Conservation (phyloP, 2,888 invertebrate species). For the Cosmia trapezina region DNA sequence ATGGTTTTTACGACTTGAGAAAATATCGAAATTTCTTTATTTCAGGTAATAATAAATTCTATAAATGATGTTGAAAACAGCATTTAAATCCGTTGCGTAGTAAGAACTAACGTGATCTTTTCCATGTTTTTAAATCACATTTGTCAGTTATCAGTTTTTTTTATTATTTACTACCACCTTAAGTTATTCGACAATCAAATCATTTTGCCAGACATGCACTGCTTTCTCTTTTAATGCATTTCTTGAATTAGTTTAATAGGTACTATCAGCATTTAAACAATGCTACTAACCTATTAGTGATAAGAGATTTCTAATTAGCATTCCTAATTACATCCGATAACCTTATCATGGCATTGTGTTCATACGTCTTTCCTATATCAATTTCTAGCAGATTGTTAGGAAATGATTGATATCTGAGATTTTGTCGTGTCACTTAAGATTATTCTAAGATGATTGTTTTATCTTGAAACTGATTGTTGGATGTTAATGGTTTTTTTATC, state of each 20-base stretch:
- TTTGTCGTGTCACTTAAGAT: constrained; percentile 2
- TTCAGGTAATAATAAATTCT: too few species aligned
- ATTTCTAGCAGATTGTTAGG: background rate
- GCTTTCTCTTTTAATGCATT: constrained; percentile 2
- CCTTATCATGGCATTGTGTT: constrained; percentile 4
- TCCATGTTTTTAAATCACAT: too few species aligned
- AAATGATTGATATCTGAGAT: constrained; percentile 17
- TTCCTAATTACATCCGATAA: constrained; percentile 20
- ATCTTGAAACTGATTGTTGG: constrained; percentile 12
- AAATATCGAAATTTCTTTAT: too few species aligned
- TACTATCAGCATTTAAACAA: constrained; percentile 10
- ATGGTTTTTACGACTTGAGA: too few species aligned
- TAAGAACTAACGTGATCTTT: too few species aligned
- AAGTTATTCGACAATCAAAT: too few species aligned
- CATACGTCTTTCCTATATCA: background rate
- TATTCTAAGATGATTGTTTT: background rate
- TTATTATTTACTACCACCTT: too few species aligned
- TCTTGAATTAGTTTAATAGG: constrained; percentile 11
- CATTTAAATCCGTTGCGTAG: too few species aligned
- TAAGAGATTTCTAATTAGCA: constrained; percentile 33
- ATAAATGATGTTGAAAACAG: too few species aligned
- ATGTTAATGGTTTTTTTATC: constrained; percentile 8
- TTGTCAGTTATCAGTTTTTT: too few species aligned
- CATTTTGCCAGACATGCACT: too few species aligned
- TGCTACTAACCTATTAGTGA: constrained; percentile 24